These are phyloP conservation scores for Belgica antarctica DNA, from an alignment of 2,888 invertebrate species.

Conservation along the genomic window DNA sequence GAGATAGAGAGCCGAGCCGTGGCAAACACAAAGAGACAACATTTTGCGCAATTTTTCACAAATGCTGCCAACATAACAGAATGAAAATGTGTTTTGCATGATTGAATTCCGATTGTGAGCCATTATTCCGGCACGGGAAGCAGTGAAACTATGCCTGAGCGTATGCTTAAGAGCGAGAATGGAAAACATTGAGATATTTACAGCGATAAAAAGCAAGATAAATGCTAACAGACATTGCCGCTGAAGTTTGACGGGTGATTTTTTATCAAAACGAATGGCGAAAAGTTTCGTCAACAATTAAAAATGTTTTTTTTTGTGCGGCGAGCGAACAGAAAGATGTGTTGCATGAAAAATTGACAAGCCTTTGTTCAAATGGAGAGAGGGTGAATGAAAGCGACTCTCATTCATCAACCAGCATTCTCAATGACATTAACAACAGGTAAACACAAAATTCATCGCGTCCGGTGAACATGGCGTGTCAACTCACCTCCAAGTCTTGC, in stretches of 20 bases:
- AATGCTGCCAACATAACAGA: conserved; percentile 16
- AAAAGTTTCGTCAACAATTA: conserved; percentile 20
- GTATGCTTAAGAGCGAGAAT: conserved; percentile 14
- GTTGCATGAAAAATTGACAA: neutral
- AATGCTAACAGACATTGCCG: neutral
- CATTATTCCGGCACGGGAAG: neutral
- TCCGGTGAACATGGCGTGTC: neutral
- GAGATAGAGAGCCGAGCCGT: neutral
- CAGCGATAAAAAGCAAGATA: conserved; percentile 30
- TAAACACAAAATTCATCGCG: neutral
- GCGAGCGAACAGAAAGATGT: no score
- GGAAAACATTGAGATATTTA: conserved; percentile 9
- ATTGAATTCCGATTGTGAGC: conserved; percentile 29
- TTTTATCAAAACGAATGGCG: neutral
- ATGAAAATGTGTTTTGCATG: conserved; percentile 34
- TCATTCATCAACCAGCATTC: neutral
- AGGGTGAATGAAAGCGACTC: neutral
- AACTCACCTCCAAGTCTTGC: conserved; percentile 67
- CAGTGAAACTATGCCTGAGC: neutral
- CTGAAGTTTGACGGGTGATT: neutral
- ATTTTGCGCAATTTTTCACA: conserved; percentile 27
- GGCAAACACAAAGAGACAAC: neutral
- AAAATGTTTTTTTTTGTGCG: no score
- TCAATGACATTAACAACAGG: conserved; percentile 17
- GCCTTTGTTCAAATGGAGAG: no score